A percentile compares a stretch with the other conserved stretches of the same genome.
phyloP scores from a whole-genome alignment of 2,113 vertebrate species.

The Microtus oregoni region DNA sequence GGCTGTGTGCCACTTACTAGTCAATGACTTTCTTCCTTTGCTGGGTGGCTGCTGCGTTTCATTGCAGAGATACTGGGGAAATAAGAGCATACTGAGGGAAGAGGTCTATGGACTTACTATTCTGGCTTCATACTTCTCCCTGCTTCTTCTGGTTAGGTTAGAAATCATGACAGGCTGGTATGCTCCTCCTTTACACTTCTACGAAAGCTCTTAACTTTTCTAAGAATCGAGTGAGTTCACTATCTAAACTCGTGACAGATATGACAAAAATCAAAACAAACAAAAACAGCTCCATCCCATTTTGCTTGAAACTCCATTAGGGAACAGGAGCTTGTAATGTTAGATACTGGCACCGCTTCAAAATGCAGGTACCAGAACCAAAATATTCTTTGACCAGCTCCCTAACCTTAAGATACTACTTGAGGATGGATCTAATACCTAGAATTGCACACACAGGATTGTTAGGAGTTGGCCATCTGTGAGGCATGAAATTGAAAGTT shows the following conservation, averaged over 20 bases:
- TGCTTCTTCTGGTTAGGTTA: constrained; percentile 87
- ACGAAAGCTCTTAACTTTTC: constrained; percentile 77
- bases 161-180: constrained; percentile 88
- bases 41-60: constrained; percentile 88
- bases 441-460: not conserved
- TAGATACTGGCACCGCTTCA: not conserved
- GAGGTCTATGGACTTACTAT: constrained; percentile 83
- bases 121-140: constrained; percentile 84
- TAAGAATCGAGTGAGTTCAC: constrained; percentile 70
- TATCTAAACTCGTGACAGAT: constrained; percentile 73
- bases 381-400: constrained; percentile 25
- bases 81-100: constrained; percentile 26
- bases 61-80: constrained; percentile 89
- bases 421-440: constrained; percentile 39
- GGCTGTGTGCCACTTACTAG: constrained; percentile 87
- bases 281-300: not conserved
- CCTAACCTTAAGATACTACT: constrained; percentile 40
- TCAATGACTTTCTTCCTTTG: constrained; percentile 85
- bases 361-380: constrained; percentile 24
- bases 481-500: constrained; percentile 36
- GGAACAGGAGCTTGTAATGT: not conserved
- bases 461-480: constrained; percentile 46
- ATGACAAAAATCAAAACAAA: too few species aligned
- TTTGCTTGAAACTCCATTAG: constrained; percentile 69
- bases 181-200: constrained; percentile 73